Evolutionary conservation across 2,113 vertebrate species (phyloP).

Genomic region (Leucopsar rothschildi): DNA sequence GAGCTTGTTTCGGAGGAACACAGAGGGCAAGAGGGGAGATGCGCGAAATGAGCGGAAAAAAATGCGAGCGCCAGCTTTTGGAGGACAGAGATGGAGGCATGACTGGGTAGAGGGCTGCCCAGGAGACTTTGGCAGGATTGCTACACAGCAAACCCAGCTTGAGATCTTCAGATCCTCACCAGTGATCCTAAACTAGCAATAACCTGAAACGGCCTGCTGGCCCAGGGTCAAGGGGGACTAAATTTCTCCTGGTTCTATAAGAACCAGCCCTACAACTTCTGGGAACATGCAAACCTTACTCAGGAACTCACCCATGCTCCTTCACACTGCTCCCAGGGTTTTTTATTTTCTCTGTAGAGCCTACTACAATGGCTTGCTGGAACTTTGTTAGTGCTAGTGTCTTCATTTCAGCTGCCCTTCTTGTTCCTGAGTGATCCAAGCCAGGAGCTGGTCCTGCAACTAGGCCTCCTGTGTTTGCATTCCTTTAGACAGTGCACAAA

Average conservation of each 20-base stretch:
- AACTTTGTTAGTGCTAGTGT: neutral
- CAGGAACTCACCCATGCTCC: neutral
- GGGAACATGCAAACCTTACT: neutral
- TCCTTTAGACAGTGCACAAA: neutral
- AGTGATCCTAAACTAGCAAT: neutral
- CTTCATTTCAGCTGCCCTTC: neutral
- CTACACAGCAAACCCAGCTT: neutral
- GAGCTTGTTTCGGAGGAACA: neutral
- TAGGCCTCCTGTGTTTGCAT: neutral
- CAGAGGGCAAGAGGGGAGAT: neutral
- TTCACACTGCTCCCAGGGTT: neutral
- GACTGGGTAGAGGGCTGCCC: neutral
- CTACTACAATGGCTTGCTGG: neutral
- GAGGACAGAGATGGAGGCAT: neutral
- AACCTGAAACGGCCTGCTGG: fast-evolving
- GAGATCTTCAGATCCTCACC: neutral
- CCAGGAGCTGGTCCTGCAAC: neutral
- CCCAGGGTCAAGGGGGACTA: neutral
- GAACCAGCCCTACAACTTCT: neutral
- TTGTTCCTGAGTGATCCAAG: neutral
- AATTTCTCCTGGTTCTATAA: neutral
- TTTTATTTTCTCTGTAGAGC: neutral
- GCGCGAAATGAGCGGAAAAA: neutral
- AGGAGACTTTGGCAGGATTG: neutral
- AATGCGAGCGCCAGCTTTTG: fast-evolving